These are phyloP conservation scores for Pandemis cinnamomeana DNA, from an alignment of 2,888 invertebrate species.

Conservation along the genomic window DNA sequence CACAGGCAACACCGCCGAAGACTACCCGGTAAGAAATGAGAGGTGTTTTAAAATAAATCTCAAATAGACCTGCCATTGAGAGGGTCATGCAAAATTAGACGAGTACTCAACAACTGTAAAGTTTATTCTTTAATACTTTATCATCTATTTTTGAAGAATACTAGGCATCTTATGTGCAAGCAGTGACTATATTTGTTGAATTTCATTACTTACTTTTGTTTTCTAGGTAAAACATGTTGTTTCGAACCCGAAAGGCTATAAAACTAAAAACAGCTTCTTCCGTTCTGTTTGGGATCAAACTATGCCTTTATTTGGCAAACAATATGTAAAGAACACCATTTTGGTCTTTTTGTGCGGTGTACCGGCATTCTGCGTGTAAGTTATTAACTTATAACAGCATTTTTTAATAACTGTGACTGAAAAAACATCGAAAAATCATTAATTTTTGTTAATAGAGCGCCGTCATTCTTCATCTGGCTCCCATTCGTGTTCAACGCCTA, in stretches of 20 bases:
- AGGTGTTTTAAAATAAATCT: no score
- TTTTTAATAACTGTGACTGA: background rate
- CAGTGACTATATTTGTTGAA: no score
- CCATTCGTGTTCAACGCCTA: conserved; percentile 31
- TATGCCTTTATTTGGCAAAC: conserved; percentile 26
- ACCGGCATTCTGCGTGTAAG: conserved; percentile 35
- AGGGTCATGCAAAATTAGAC: no score
- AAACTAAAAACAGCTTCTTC: conserved; percentile 20
- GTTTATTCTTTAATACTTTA: no score
- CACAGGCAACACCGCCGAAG: conserved; percentile 11
- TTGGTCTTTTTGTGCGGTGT: conserved; percentile 29
- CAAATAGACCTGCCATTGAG: no score
- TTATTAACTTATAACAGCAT: background rate
- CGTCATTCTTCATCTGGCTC: conserved; percentile 28
- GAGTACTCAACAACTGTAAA: no score
- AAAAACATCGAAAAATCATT: background rate
- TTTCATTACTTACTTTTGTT: background rate
- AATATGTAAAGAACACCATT: conserved; percentile 27
- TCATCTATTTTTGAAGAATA: no score
- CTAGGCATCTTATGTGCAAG: no score
- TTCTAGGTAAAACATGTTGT: conserved; percentile 25
- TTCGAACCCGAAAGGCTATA: conserved; percentile 26
- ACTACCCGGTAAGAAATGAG: conserved; percentile 12
- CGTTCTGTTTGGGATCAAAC: conserved; percentile 37
- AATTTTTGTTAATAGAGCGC: conserved; percentile 9